Conservation (phyloP, 2,888 invertebrate genomes). For the Lomographa bimaculata region DNA sequence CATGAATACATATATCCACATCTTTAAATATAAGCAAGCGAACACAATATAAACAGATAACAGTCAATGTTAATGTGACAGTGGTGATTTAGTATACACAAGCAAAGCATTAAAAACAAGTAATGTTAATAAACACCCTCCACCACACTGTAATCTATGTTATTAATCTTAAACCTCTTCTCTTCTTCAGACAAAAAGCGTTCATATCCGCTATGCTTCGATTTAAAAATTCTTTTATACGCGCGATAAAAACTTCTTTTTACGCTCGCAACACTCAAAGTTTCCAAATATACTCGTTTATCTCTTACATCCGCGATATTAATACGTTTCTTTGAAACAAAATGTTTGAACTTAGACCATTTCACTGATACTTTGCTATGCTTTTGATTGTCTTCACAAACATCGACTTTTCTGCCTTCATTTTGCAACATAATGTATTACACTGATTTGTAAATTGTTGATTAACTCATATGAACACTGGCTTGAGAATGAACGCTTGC, state of each 20-base stretch:
- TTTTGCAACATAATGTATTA: conserved; percentile 24
- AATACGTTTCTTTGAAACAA: conserved; percentile 49
- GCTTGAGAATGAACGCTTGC: conserved; percentile 24
- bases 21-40: too few species aligned
- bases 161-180: conserved; percentile 80
- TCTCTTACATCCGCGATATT: conserved; percentile 47
- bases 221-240: conserved; percentile 58
- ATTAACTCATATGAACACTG: conserved; percentile 12
- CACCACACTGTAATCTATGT: conserved; percentile 56
- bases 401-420: conserved; percentile 25
- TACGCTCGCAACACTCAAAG: conserved; percentile 60
- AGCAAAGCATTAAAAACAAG: too few species aligned
- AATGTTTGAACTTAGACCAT: conserved; percentile 59
- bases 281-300: conserved; percentile 59
- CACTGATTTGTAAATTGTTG: conserved; percentile 1
- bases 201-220: conserved; percentile 83
- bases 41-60: too few species aligned
- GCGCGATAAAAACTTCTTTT: conserved; percentile 68
- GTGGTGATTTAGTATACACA: too few species aligned
- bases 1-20: too few species aligned
- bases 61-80: too few species aligned
- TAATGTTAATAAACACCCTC: conserved; percentile 57
- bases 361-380: conserved; percentile 35
- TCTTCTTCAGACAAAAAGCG: conserved; percentile 88
- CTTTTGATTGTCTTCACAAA: conserved; percentile 34